phyloP scores from a whole-genome alignment of 2,113 vertebrate genomes.

The Oxygymnocypris stewartii region DNA sequence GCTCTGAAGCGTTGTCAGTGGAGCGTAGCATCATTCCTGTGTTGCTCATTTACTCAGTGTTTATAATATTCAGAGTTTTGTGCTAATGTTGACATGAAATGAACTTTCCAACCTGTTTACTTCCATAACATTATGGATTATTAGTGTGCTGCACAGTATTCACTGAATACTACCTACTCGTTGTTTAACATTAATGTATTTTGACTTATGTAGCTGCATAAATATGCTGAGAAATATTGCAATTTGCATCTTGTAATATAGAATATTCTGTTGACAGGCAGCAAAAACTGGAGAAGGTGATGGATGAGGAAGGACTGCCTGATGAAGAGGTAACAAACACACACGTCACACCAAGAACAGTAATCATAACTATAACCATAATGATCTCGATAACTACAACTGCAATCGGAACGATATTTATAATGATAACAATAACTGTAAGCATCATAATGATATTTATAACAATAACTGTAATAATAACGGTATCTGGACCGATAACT shows the following conservation, averaged over 20 bases:
- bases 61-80: neutral
- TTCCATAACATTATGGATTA: neutral
- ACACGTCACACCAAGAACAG: neutral
- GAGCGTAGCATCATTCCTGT: neutral
- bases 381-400: neutral
- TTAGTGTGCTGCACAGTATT: neutral
- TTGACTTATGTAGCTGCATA: neutral
- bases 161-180: neutral
- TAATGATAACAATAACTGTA: neutral
- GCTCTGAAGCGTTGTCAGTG: neutral
- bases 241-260: neutral
- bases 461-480: neutral
- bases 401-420: neutral
- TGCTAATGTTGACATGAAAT: neutral
- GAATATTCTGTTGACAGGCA: conserved; percentile 72
- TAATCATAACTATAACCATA: neutral
- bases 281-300: conserved; percentile 89
- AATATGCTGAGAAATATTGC: neutral
- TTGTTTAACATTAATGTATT: neutral
- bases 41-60: neutral
- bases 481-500: no score
- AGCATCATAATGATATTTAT: no score
- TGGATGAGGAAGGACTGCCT: conserved; percentile 89
- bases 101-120: neutral
- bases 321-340: conserved; percentile 83